Conservation (phyloP, 2,888 invertebrate genomes). For the Eilema griseolum region DNA sequence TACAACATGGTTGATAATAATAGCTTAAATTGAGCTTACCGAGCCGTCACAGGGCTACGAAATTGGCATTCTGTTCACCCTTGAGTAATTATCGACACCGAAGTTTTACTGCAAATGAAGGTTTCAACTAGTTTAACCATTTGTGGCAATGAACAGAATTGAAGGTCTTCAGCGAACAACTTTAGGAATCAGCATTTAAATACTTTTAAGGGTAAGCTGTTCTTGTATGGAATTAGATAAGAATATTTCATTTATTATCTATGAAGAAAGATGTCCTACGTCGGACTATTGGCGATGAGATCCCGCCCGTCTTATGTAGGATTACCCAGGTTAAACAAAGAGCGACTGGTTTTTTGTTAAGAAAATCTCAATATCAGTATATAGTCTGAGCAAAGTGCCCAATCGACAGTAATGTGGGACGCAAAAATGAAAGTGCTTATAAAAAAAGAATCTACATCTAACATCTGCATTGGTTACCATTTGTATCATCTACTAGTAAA, state of each 20-base stretch:
- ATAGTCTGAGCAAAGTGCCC: not conserved
- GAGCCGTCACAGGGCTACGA: slow-evolving; percentile 50
- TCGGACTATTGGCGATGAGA: too few species aligned
- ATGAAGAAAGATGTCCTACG: too few species aligned
- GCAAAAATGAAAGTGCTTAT: too few species aligned
- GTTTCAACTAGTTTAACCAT: slow-evolving; percentile 58
- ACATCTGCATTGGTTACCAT: too few species aligned
- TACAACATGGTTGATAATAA: slow-evolving; percentile 47
- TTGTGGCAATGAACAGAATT: slow-evolving; percentile 64
- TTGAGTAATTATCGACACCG: slow-evolving; percentile 75
- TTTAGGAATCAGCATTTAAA: slow-evolving; percentile 58
- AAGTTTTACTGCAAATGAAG: slow-evolving; percentile 73
- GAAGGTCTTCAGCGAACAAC: slow-evolving; percentile 59
- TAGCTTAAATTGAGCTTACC: slow-evolving; percentile 69
- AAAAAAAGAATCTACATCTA: too few species aligned
- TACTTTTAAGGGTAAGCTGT: slow-evolving; percentile 56
- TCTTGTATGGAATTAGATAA: slow-evolving; percentile 37
- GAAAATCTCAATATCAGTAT: not conserved
- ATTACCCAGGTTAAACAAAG: too few species aligned
- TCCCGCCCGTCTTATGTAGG: too few species aligned
- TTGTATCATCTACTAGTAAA: too few species aligned
- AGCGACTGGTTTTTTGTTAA: too few species aligned
- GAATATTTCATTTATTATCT: not conserved
- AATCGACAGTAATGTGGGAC: not conserved
- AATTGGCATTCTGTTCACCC: slow-evolving; percentile 74